Evolutionary conservation across 2,888 invertebrate species (phyloP).

Genomic region (Epirrhoe alternata): DNA sequence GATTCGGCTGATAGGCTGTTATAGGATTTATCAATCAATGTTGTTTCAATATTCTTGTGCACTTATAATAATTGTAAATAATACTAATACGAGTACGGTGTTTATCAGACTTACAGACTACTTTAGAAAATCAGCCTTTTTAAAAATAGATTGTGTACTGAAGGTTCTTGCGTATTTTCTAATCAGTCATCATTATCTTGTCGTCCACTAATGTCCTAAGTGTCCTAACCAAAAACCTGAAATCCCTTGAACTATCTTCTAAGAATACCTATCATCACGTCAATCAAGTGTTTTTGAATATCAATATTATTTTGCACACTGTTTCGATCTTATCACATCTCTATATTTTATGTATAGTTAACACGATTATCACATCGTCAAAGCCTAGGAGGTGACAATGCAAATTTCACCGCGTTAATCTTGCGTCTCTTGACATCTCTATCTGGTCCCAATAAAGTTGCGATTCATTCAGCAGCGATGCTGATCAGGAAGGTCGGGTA

Average conservation of each 20-base stretch:
- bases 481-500: conserved; percentile 53
- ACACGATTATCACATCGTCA: conserved; percentile 24
- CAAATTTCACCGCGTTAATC: conserved; percentile 43
- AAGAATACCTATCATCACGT: conserved; percentile 9
- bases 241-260: not conserved
- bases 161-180: not conserved
- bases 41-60: not conserved
- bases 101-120: not conserved
- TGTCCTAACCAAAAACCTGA: not conserved
- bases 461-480: conserved; percentile 46
- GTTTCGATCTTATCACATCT: conserved; percentile 22
- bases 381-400: conserved; percentile 37
- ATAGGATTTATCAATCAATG: not conserved
- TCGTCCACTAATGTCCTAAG: not conserved
- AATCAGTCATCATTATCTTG: not conserved
- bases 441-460: conserved; percentile 46
- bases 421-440: conserved; percentile 41
- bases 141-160: no score
- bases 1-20: no score
- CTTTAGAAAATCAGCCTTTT: not conserved
- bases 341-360: conserved; percentile 14
- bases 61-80: not conserved
- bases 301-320: not conserved
- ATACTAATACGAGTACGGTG: not conserved
- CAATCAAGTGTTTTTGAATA: conserved; percentile 16